Evolutionary conservation across 2,888 invertebrate species (phyloP).

Genomic region (Cheilosia scutellata): DNA sequence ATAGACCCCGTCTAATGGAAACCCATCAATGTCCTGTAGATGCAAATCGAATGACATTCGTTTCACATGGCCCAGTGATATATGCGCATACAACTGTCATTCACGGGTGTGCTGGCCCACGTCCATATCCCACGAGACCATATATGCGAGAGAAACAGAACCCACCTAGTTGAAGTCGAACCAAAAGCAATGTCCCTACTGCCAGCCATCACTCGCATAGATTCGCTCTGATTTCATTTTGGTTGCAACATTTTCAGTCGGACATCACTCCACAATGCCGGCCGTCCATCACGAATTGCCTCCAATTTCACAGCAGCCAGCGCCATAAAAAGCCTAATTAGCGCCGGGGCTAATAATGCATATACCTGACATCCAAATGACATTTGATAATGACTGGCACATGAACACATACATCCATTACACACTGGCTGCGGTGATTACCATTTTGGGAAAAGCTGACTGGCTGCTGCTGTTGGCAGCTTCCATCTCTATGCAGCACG

Average conservation of each 20-base stretch:
- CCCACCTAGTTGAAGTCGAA: conserved; percentile 13
- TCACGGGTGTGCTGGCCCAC: not conserved
- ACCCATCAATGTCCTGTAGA: conserved; percentile 30
- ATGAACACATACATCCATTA: conserved; percentile 40
- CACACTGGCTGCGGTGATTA: conserved; percentile 20
- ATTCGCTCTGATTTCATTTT: conserved; percentile 39
- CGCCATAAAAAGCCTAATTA: conserved; percentile 62
- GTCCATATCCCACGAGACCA: conserved; percentile 1
- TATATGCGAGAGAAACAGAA: not conserved
- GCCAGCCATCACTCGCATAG: conserved; percentile 12
- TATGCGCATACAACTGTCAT: conserved; percentile 14
- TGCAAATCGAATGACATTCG: conserved; percentile 35
- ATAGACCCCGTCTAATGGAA: conserved; percentile 23
- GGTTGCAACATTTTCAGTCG: conserved; percentile 38
- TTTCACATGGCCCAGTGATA: conserved; percentile 22
- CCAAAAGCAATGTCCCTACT: not conserved
- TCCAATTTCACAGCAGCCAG: conserved; percentile 32
- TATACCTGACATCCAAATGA: conserved; percentile 44
- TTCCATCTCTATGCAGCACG: conserved; percentile 46
- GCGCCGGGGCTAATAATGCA: conserved; percentile 40
- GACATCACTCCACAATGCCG: not conserved
- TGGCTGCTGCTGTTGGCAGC: conserved; percentile 23
- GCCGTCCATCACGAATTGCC: conserved; percentile 51
- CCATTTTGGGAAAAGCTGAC: conserved; percentile 47
- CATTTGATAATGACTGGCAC: conserved; percentile 67